These are phyloP conservation scores for Hyalella azteca DNA, from an alignment of 2,888 invertebrate genomes.

Conservation along the genomic window DNA sequence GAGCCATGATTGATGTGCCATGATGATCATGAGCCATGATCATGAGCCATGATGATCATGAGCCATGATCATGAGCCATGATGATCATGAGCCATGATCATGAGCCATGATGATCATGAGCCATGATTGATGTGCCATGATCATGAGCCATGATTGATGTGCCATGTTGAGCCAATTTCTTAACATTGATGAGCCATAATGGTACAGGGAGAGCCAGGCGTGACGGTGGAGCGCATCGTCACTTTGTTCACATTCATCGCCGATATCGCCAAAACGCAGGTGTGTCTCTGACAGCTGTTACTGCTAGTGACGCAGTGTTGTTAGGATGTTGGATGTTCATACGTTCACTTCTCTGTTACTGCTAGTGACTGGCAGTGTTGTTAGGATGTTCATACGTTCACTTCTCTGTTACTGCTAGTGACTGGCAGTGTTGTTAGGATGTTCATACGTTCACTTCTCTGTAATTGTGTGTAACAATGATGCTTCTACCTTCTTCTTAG, in stretches of 20 bases:
- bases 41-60: too few relatives aligned
- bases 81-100: too few relatives aligned
- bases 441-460: neutral
- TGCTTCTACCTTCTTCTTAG: too few relatives aligned
- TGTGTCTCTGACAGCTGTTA: neutral
- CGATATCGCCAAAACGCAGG: slow-evolving; percentile 52
- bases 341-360: neutral
- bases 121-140: neutral
- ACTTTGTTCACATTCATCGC: slow-evolving; percentile 55
- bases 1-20: too few relatives aligned
- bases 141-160: neutral
- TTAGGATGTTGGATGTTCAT: neutral
- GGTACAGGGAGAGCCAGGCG: slow-evolving; percentile 42
- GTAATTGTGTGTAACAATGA: too few relatives aligned
- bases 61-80: too few relatives aligned
- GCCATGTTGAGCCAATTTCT: too few relatives aligned
- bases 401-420: too few relatives aligned
- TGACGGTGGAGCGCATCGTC: slow-evolving; percentile 54
- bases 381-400: neutral
- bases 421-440: neutral
- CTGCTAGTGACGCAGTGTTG: neutral
- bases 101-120: neutral
- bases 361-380: too few relatives aligned
- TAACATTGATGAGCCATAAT: too few relatives aligned
- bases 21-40: too few relatives aligned